phyloP scores from a whole-genome alignment of 64 coral and sea anemone genomes.

The Stichodactyla mertensii region DNA sequence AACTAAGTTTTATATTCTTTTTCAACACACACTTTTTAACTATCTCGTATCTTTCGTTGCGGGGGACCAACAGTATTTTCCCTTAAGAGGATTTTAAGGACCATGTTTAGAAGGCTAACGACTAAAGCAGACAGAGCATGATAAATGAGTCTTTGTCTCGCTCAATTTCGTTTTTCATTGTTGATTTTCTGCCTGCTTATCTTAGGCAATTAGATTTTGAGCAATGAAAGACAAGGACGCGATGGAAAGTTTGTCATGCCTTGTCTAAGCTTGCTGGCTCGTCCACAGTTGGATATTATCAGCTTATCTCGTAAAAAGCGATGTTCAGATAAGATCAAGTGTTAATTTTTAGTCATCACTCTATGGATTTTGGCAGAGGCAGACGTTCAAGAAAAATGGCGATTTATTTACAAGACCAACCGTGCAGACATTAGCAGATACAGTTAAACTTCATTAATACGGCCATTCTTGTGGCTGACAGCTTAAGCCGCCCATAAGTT shows the following conservation, averaged over 20 bases:
- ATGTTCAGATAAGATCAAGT: slow-evolving; percentile 19
- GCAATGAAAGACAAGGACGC: slow-evolving; percentile 9
- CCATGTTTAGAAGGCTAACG: slow-evolving; percentile 2
- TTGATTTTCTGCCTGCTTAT: slow-evolving; percentile 5
- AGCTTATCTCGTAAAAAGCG: slow-evolving; percentile 6
- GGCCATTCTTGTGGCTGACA: neutral
- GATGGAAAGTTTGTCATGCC: slow-evolving; percentile 1
- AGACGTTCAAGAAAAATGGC: neutral
- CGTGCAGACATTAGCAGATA: slow-evolving; percentile 12
- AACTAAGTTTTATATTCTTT: neutral
- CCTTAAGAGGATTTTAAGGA: neutral
- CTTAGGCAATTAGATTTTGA: neutral
- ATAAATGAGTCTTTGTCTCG: neutral
- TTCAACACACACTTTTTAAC: neutral
- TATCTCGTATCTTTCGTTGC: neutral
- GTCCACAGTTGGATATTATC: neutral
- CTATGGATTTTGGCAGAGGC: neutral
- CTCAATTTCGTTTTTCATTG: neutral
- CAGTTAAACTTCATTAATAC: slow-evolving; percentile 10
- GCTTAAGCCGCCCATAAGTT: neutral
- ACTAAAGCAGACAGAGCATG: neutral
- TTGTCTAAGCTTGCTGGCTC: neutral
- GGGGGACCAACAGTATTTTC: neutral
- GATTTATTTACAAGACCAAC: neutral
- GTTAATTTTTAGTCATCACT: slow-evolving; percentile 21